phyloP scores from a whole-genome alignment of 2,797 vertebrate species.

The Pogonophryne albipinna region DNA sequence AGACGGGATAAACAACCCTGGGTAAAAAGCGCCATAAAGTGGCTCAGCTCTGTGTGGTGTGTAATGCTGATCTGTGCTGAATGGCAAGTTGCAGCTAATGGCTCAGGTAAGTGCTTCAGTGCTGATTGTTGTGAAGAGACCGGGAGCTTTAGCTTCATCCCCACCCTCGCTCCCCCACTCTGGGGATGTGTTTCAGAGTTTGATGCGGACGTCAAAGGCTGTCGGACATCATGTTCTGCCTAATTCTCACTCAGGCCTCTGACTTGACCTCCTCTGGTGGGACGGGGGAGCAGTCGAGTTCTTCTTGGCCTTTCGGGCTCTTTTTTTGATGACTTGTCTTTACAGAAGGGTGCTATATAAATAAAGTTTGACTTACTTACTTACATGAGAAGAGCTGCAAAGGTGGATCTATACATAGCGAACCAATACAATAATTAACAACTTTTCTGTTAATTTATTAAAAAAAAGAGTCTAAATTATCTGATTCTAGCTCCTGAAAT shows the following conservation, averaged over 20 bases:
- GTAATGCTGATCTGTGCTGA: conserved; percentile 82
- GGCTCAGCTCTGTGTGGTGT: conserved; percentile 52
- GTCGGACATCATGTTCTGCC: conserved; percentile 26
- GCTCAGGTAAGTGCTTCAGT: conserved; percentile 82
- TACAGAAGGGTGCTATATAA: too few species aligned
- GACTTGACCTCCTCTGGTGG: conserved; percentile 31
- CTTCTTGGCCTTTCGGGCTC: conserved; percentile 20
- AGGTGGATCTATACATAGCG: too few species aligned
- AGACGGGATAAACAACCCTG: conserved; percentile 68
- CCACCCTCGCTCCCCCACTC: conserved; percentile 21
- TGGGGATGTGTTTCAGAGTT: conserved; percentile 61
- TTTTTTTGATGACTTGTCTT: conserved; percentile 34
- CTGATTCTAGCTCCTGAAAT: too few species aligned
- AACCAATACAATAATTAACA: too few species aligned
- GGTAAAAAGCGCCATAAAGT: conserved; percentile 73
- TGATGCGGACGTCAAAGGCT: conserved; percentile 3
- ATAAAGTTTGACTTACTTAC: too few species aligned
- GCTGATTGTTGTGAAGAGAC: conserved; percentile 78
- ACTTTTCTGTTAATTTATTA: too few species aligned
- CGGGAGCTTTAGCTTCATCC: conserved; percentile 48
- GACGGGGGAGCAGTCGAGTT: conserved; percentile 47
- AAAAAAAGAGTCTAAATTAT: too few species aligned
- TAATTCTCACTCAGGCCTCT: conserved; percentile 32
- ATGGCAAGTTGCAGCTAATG: conserved; percentile 79
- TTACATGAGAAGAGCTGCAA: conserved; percentile 14